phyloP scores from a whole-genome alignment of 2,888 invertebrate species.

The Bellardia bayeri region DNA sequence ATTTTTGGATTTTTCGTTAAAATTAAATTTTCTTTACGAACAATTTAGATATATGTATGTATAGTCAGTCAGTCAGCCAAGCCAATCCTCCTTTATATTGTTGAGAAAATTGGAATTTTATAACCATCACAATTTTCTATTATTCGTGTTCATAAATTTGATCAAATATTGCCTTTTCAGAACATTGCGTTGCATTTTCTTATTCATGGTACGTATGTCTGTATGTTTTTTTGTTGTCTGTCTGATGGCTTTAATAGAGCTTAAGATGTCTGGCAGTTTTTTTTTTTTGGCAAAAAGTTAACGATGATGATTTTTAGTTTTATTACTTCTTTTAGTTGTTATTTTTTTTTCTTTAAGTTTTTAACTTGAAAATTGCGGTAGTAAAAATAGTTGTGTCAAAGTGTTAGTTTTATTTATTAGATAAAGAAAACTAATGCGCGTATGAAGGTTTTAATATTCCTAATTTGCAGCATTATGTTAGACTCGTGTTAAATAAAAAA shows the following conservation, averaged over 20 bases:
- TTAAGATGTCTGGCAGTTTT: conserved; percentile 71
- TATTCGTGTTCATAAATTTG: conserved; percentile 82
- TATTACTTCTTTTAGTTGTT: conserved; percentile 45
- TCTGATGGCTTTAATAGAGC: conserved; percentile 66
- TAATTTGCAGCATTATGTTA: too few relatives aligned
- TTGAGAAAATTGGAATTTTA: conserved; percentile 70
- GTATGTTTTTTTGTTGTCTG: conserved; percentile 27
- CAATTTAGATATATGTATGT: neutral
- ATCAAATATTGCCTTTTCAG: conserved; percentile 72
- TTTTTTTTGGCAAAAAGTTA: conserved; percentile 47
- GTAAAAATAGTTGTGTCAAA: conserved; percentile 28
- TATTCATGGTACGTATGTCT: neutral
- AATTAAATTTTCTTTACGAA: conserved; percentile 43
- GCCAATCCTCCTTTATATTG: conserved; percentile 22
- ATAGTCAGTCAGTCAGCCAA: conserved; percentile 16
- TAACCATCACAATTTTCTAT: conserved; percentile 69
- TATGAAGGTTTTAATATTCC: neutral
- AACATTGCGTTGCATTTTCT: conserved; percentile 35
- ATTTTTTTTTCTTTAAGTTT: conserved; percentile 17
- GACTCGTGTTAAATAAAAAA: too few relatives aligned
- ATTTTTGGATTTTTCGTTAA: conserved; percentile 39
- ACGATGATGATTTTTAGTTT: conserved; percentile 69
- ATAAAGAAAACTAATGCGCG: neutral
- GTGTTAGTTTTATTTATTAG: neutral
- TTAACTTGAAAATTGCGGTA: conserved; percentile 4